Evolutionary conservation across 1,140 invertebrate species (phyloP).

Genomic region (Conus betulinus): DNA sequence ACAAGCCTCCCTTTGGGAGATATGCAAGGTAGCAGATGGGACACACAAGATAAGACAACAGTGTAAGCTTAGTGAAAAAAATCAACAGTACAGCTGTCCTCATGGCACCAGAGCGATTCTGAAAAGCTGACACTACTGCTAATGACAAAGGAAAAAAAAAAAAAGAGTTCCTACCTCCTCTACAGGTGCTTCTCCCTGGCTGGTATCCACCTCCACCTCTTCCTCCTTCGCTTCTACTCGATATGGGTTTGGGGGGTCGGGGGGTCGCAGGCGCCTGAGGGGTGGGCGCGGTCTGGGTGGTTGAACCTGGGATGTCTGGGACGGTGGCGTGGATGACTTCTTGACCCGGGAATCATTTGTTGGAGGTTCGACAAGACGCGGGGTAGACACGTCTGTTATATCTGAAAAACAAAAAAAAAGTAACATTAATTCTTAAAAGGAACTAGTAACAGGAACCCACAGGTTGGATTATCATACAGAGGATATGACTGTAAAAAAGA

Average conservation of each 20-base stretch:
- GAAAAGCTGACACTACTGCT: too few species aligned
- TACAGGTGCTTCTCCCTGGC: not conserved
- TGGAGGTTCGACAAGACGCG: not conserved
- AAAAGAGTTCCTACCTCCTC: not conserved
- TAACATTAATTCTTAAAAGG: too few species aligned
- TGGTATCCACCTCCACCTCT: not conserved
- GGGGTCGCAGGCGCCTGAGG: not conserved
- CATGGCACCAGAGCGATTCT: too few species aligned
- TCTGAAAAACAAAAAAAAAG: not conserved
- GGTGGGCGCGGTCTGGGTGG: not conserved
- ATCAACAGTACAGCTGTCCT: too few species aligned
- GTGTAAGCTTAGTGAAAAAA: too few species aligned
- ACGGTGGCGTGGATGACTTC: not conserved
- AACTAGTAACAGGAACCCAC: too few species aligned
- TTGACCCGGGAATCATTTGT: not conserved
- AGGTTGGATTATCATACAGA: too few species aligned
- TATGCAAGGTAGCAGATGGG: too few species aligned
- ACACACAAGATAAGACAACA: too few species aligned
- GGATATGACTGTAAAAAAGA: too few species aligned
- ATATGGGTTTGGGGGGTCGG: slow-evolving; percentile 15
- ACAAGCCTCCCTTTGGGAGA: too few species aligned
- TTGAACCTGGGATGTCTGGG: not conserved
- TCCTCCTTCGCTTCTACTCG: not conserved
- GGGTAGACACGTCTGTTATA: not conserved
- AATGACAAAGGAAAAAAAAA: too few species aligned